phyloP scores from a whole-genome alignment of 2,797 vertebrate genomes.

The Monodelphis domestica region DNA sequence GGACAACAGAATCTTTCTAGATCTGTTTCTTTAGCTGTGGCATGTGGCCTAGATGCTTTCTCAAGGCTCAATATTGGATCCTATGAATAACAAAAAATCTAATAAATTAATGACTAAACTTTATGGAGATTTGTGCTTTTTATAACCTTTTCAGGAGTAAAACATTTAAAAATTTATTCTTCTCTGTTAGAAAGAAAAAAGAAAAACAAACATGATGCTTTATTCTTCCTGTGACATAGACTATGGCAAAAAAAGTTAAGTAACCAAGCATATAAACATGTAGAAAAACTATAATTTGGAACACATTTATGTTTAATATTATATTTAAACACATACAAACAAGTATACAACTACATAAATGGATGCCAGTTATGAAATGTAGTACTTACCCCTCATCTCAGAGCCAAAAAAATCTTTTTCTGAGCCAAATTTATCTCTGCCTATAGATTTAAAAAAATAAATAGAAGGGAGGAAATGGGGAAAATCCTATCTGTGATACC shows the following conservation, averaged over 20 bases:
- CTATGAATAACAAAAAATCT: neutral
- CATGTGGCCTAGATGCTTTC: neutral
- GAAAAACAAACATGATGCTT: neutral
- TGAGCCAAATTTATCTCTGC: neutral
- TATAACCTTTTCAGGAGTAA: neutral
- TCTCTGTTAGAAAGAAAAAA: neutral
- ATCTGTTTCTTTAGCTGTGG: neutral
- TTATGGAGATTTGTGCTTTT: neutral
- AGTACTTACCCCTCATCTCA: neutral
- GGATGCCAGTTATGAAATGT: neutral
- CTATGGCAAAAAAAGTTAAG: neutral
- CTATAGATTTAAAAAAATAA: neutral
- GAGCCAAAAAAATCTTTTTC: neutral
- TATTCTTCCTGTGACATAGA: neutral
- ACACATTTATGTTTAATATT: neutral
- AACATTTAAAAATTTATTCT: neutral
- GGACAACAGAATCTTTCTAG: neutral
- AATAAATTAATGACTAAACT: neutral
- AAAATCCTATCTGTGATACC: neutral
- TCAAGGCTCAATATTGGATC: neutral
- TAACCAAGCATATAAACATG: neutral
- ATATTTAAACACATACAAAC: neutral
- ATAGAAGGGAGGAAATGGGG: neutral
- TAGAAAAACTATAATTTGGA: neutral
- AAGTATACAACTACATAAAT: neutral